Evolutionary conservation across 2,113 vertebrate genomes (phyloP).

Genomic region (Micronisus gabar): DNA sequence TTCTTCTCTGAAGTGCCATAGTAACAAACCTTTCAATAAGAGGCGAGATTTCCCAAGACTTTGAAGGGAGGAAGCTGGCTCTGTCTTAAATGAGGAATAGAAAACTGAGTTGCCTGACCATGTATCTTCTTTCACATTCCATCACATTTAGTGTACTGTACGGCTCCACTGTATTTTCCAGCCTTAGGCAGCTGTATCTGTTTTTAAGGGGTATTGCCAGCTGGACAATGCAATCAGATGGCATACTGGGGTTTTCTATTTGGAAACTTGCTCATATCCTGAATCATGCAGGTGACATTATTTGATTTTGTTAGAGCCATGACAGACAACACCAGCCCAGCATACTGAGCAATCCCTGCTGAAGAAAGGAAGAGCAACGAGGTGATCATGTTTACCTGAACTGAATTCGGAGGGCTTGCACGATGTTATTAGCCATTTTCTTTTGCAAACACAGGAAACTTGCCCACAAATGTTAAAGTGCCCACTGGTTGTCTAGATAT

Average conservation of each 20-base stretch:
- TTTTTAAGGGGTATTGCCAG: background rate
- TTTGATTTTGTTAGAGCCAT: background rate
- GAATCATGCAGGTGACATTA: background rate
- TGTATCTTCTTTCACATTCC: slow-evolving; percentile 43
- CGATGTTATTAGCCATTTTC: background rate
- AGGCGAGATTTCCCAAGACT: background rate
- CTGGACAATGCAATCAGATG: background rate
- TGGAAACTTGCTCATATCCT: background rate
- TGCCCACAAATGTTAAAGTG: background rate
- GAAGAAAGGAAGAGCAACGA: background rate
- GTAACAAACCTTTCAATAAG: background rate
- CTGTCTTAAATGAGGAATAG: background rate
- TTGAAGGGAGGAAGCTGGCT: background rate
- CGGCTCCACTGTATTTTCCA: background rate
- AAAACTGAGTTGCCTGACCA: slow-evolving; percentile 7
- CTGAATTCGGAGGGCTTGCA: background rate
- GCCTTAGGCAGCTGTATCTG: background rate
- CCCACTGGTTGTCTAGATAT: background rate
- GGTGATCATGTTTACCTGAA: background rate
- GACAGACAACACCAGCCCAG: background rate
- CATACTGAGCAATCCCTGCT: background rate
- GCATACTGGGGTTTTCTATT: background rate
- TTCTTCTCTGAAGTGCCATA: slow-evolving; percentile 52
- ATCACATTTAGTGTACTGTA: background rate
- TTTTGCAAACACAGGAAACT: background rate